A percentile compares a stretch with the other conserved stretches of the same genome.
phyloP scores from a whole-genome alignment of 2,888 invertebrate genomes.

The Gisinianus flammeolus region DNA sequence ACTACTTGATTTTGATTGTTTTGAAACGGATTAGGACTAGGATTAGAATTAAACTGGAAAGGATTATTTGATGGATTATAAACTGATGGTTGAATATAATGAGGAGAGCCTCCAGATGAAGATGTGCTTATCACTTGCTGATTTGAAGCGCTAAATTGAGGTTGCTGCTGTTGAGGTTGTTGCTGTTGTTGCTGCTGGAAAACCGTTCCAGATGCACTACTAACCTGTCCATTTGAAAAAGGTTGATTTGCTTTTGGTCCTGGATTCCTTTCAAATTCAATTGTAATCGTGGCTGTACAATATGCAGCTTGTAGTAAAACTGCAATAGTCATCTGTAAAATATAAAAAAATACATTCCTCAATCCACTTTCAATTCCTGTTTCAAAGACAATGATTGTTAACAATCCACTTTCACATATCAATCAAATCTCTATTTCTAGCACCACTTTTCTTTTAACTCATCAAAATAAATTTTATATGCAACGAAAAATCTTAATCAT shows the following conservation, averaged over 20 bases:
- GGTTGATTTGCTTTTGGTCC: conserved; percentile 3
- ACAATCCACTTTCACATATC: too few relatives aligned
- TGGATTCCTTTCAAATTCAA: conserved; percentile 3
- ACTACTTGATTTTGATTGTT: conserved; percentile 2
- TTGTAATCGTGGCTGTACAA: conserved; percentile 18
- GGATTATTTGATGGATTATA: background rate
- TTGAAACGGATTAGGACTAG: background rate
- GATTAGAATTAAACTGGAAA: background rate
- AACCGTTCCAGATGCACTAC: background rate
- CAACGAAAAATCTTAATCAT: background rate
- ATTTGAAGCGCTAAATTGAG: background rate
- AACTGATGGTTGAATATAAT: background rate
- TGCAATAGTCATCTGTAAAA: conserved; percentile 27
- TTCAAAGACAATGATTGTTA: too few relatives aligned
- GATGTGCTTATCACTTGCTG: background rate
- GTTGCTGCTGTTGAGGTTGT: background rate
- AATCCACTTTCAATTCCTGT: too few relatives aligned
- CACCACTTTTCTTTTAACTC: background rate
- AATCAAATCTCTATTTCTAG: too few relatives aligned
- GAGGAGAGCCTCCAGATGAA: background rate
- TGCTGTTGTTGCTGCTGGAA: background rate
- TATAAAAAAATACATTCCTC: too few relatives aligned
- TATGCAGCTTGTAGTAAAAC: conserved; percentile 30
- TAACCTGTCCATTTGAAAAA: background rate
- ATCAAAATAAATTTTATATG: background rate